Conservation (phyloP, 2,797 vertebrate genomes). For the Semotilus atromaculatus region DNA sequence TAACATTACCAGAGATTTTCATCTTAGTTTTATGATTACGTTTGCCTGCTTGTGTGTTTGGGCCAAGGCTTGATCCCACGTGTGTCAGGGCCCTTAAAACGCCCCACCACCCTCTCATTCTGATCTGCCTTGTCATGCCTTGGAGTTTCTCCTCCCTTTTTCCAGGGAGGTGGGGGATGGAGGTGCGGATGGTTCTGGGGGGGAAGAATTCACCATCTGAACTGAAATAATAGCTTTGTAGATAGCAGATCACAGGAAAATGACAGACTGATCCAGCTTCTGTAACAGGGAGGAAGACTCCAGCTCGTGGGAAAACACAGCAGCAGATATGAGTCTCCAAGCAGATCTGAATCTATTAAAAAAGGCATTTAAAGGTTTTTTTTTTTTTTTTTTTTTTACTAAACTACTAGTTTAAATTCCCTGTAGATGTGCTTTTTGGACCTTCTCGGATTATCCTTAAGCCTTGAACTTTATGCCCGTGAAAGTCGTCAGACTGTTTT, state of each 20-base stretch:
- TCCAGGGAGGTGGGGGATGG: conserved; percentile 21
- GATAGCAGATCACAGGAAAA: conserved; percentile 54
- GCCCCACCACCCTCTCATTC: conserved; percentile 50
- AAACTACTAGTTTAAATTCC: neutral
- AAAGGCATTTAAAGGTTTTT: neutral
- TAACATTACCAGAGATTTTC: neutral
- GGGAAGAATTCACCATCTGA: conserved; percentile 28
- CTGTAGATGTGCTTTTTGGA: neutral
- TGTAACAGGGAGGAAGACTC: conserved; percentile 14
- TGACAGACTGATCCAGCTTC: conserved; percentile 28
- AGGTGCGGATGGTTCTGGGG: neutral
- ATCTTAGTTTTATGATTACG: neutral
- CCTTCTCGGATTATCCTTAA: neutral
- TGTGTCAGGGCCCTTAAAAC: conserved; percentile 57
- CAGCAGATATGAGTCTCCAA: neutral
- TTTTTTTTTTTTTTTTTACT: neutral
- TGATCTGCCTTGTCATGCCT: conserved; percentile 26
- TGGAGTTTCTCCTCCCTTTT: conserved; percentile 14
- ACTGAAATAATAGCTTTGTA: conserved; percentile 59
- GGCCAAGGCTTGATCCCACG: conserved; percentile 45
- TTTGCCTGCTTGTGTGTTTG: neutral
- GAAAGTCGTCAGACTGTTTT: neutral
- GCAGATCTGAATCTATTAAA: neutral
- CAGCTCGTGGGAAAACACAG: conserved; percentile 36
- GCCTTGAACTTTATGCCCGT: neutral